Conservation (phyloP, 2,888 invertebrate species). For the Drosophila paranaensis region DNA sequence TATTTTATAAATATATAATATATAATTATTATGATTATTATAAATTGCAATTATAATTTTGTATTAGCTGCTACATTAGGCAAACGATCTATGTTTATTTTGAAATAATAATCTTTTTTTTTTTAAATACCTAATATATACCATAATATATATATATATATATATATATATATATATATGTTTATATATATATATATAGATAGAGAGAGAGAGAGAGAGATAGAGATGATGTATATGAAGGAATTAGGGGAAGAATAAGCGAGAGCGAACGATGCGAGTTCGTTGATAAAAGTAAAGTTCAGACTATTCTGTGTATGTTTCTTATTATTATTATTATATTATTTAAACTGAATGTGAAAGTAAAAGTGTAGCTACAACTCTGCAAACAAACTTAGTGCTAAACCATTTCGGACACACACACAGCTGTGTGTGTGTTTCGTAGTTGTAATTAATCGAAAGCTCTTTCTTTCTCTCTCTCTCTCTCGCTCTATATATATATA, state of each 20-base stretch:
- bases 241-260: conserved; percentile 7
- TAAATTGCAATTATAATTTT: conserved; percentile 50
- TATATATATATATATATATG: too few relatives aligned
- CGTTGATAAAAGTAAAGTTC: conserved; percentile 52
- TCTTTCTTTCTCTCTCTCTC: conserved; percentile 5
- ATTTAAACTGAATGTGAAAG: conserved; percentile 37
- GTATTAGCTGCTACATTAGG: conserved; percentile 53
- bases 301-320: conserved; percentile 48
- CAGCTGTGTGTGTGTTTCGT: conserved; percentile 20
- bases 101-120: conserved; percentile 15
- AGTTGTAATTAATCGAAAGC: conserved; percentile 4
- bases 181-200: too few relatives aligned
- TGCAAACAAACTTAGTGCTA: conserved; percentile 8
- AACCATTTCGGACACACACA: conserved; percentile 13
- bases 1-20: conserved; percentile 19
- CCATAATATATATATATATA: conserved; percentile 11
- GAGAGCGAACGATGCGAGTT: conserved; percentile 20
- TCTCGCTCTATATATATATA: too few relatives aligned
- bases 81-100: conserved; percentile 37
- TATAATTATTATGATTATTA: conserved; percentile 20
- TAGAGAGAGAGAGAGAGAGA: not conserved
- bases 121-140: conserved; percentile 12
- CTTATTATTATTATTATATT: conserved; percentile 32
- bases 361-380: conserved; percentile 25
- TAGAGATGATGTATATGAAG: conserved; percentile 16